phyloP scores from a whole-genome alignment of 2,888 invertebrate species.

The Plebejus anna region DNA sequence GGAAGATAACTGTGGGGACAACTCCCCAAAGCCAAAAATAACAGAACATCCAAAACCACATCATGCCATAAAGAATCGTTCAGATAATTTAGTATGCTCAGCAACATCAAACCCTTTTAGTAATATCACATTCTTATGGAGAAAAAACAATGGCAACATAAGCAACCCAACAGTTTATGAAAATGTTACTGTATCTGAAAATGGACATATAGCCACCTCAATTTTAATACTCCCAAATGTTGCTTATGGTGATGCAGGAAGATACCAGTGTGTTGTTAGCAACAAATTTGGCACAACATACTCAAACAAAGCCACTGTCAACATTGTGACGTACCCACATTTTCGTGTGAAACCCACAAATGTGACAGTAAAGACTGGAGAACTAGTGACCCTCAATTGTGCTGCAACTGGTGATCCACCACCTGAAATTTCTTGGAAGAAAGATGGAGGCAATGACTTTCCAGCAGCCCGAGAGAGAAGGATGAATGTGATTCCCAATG shows the following conservation, averaged over 20 bases:
- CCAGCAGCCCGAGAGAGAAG: conserved; percentile 96
- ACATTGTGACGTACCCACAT: conserved; percentile 92
- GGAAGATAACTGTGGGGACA: conserved; percentile 85
- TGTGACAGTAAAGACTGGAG: conserved; percentile 90
- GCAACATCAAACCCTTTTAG: conserved; percentile 89
- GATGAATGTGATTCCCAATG: conserved; percentile 94
- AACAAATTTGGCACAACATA: conserved; percentile 95
- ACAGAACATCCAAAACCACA: conserved; percentile 89
- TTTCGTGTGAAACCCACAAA: conserved; percentile 92
- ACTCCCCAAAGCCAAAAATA: conserved; percentile 90
- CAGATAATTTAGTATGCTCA: conserved; percentile 89
- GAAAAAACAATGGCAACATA: conserved; percentile 86
- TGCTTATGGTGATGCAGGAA: conserved; percentile 89
- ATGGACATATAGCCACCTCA: conserved; percentile 84
- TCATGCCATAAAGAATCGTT: conserved; percentile 92
- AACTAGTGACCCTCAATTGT: conserved; percentile 93
- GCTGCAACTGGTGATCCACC: conserved; percentile 93
- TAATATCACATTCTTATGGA: conserved; percentile 91
- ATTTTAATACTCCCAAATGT: conserved; percentile 87
- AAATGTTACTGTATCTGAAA: conserved; percentile 67
- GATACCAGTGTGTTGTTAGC: conserved; percentile 95
- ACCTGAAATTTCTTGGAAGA: conserved; percentile 94
- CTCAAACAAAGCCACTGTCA: conserved; percentile 91
- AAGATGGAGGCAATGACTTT: conserved; percentile 95
- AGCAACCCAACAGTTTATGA: conserved; percentile 69